Base-by-base conservation (phyloP, 2,113 vertebrate species). In the Tiliqua scincoides region DNA sequence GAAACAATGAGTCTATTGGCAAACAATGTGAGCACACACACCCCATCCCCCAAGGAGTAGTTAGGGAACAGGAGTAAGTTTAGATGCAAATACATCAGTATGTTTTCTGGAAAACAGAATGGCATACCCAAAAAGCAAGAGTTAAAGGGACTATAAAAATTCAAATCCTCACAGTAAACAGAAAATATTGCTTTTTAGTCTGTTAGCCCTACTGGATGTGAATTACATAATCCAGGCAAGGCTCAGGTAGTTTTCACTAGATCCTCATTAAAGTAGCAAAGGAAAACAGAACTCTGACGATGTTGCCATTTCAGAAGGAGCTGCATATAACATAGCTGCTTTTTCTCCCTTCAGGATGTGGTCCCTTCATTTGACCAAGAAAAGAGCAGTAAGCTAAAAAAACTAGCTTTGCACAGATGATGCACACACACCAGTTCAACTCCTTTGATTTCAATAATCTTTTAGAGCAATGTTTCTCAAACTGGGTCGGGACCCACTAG, bases 161-260 rank as follows among this genome's bases (percentile, higher is more conserved):
- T 79, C 63, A 85, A 76, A 86, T 75, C 54, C 27, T 37, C 15
- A 35, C 5, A 35, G 52, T 23, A 80, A 87, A 72, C 59, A 71
- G 79, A 15, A 12, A 14, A 21, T 54, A 54, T 54, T 6, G 6
- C 0, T 3, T 82, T 20, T 74, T 54, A 88, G 86, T 61, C 85
- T 52, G 48, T 40, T 81, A 2, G 10, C n/a, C 0, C 1, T 30
- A 6, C 37, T n/a, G 14, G 21, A 82, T 2, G 57, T 30, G 63
- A 80, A 87, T 83, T 83, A 80, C 65, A 74, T 75, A 89, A 88
- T 74, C 65, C 18, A 70, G 30, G 77, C 18, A 87, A 82, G 61
- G 20, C 63, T 87, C 79, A 71, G 83, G 59, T 73, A 59, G 79
- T 88, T 89, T 83, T 32, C n/a, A 37, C 65, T 82, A 68, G 78